Percentiles rank a stretch among this genome's conserved stretches.
Evolutionary conservation across 2,888 invertebrate species (phyloP).

Genomic region (Drosophila kuntzei): DNA sequence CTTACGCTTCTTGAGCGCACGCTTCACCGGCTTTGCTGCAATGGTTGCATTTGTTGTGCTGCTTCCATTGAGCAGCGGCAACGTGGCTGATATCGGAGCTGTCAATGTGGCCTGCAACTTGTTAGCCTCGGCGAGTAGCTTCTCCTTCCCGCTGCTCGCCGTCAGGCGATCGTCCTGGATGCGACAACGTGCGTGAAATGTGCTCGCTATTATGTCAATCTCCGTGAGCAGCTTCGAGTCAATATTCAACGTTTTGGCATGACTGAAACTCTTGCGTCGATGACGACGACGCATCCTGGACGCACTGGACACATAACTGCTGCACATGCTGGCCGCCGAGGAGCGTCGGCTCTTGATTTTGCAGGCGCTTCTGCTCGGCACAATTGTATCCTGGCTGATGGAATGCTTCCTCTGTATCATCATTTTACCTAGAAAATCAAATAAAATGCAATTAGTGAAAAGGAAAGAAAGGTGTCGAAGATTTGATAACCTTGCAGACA

Average conservation of each 20-base stretch:
- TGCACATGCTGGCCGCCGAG: constrained; percentile 85
- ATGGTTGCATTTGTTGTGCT: constrained; percentile 18
- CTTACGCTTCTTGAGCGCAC: constrained; percentile 86
- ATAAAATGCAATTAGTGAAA: neutral
- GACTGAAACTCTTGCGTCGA: constrained; percentile 81
- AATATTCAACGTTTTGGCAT: constrained; percentile 73
- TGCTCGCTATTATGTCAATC: constrained; percentile 87
- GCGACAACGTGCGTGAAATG: constrained; percentile 86
- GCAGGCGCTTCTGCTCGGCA: constrained; percentile 68
- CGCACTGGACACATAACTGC: constrained; percentile 83
- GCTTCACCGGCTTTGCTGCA: constrained; percentile 78
- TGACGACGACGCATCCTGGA: constrained; percentile 83
- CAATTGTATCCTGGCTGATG: constrained; percentile 46
- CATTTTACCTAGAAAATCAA: constrained; percentile 61
- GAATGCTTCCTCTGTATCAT: constrained; percentile 76
- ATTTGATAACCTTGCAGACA: neutral
- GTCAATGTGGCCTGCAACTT: constrained; percentile 71
- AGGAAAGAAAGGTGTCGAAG: neutral
- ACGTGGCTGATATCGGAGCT: constrained; percentile 44
- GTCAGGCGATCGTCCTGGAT: constrained; percentile 82
- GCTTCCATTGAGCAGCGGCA: constrained; percentile 48
- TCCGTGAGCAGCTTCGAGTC: constrained; percentile 87
- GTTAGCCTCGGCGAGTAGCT: constrained; percentile 86
- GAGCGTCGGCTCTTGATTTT: constrained; percentile 84
- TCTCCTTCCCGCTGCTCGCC: constrained; percentile 80